Conservation (phyloP, 2,797 vertebrate genomes). For the Lophius americanus region DNA sequence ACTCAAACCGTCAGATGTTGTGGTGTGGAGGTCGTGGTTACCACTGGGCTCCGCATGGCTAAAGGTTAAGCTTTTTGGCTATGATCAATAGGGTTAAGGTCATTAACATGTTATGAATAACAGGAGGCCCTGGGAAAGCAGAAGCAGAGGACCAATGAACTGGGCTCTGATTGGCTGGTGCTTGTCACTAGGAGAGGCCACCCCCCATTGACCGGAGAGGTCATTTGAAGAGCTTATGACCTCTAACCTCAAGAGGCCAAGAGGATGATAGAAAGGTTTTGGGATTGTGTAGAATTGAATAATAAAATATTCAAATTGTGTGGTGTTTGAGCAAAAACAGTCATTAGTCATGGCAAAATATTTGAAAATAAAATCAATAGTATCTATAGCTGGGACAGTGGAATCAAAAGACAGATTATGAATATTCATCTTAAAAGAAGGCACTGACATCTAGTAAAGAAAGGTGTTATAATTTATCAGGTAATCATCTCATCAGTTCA, state of each 20-base stretch:
- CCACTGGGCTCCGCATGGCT: conserved; percentile 54
- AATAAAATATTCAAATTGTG: conserved; percentile 40
- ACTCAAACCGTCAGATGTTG: conserved; percentile 53
- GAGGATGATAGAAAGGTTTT: conserved; percentile 50
- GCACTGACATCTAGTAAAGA: neutral
- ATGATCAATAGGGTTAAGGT: conserved; percentile 78
- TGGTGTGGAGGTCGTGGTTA: conserved; percentile 41
- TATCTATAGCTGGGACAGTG: neutral
- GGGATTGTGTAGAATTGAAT: conserved; percentile 42
- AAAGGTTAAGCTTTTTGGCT: conserved; percentile 57
- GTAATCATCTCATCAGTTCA: neutral
- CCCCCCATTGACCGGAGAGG: conserved; percentile 60
- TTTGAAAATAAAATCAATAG: conserved; percentile 16
- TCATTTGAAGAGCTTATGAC: conserved; percentile 61
- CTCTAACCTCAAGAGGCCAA: conserved; percentile 58
- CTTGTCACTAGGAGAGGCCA: conserved; percentile 43
- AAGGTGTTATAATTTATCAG: neutral
- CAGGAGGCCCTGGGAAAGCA: conserved; percentile 74
- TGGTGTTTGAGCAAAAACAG: conserved; percentile 31
- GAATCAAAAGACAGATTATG: neutral
- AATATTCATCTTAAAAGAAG: neutral
- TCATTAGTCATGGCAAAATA: conserved; percentile 14
- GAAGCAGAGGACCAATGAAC: conserved; percentile 36
- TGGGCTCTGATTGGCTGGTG: conserved; percentile 65
- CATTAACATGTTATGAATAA: conserved; percentile 83